Evolutionary conservation across 1,140 invertebrate species (phyloP), one percentile per base, ranked within the genome.

Genomic region (Bombus difficillimus): DNA sequence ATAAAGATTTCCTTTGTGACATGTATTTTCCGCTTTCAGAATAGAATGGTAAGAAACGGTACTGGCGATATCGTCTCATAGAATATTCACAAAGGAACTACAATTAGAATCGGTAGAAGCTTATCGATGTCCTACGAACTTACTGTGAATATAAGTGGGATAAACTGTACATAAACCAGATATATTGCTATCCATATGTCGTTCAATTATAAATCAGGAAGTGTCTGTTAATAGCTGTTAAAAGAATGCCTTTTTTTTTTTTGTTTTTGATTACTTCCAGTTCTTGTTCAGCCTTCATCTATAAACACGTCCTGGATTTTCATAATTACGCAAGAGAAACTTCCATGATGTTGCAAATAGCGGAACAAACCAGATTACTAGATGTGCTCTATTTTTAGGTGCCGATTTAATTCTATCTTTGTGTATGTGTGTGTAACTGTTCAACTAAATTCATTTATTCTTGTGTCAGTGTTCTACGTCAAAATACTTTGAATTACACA

Each of bases 261-360:
- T n/a, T n/a, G 4, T 15, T 73, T 73, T 15, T 2, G 5, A 41
- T n/a, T 43, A 72, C 13, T 43, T 43, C 71, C n/a, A n/a, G 3
- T 13, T 64, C 2, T 47, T 22, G 4, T n/a, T 34, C 5, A 47
- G 28, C 72, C 72, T 82, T 75, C 32, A 10, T 28, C n/a, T 28
- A 8, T 0, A 32, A 37, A 4, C 25, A 22, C 34, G 22, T 34
- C 5, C 12, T 34, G 32, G 28, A 75, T 82, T 64, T 69, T 78
- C 37, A 34, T 83, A 77, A 83, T 78, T 78, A 57, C 34, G 22
- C 22, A 78, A 76, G 25, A 53, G 32, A 53, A 32, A 47, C 22
- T 10, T 18, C 28, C 57, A n/a, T 22, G n/a, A 37, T 34, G n/a
- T 39, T 81, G 53, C 0, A 69, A 22, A 37, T 68, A 47, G 1